A percentile compares a stretch with the other conserved stretches of the same genome.
phyloP scores from a whole-genome alignment of 2,888 invertebrate genomes.

The Parochlus steinenii region DNA sequence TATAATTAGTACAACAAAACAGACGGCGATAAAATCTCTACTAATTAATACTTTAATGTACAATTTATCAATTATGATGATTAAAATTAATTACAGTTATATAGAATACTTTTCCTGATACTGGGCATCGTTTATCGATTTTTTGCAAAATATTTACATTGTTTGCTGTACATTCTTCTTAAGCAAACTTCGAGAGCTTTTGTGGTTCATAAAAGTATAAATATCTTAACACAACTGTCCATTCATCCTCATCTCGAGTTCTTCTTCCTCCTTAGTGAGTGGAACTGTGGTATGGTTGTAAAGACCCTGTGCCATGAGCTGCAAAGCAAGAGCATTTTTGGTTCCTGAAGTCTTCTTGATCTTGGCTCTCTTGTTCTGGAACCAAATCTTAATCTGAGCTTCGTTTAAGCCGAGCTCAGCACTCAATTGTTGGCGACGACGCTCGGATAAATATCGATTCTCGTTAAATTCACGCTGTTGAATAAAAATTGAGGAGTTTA shows the following conservation, averaged over 20 bases:
- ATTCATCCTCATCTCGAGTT: conserved; percentile 39
- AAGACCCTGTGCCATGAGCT: conserved; percentile 85
- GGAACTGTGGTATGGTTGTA: conserved; percentile 78
- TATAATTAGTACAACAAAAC: too few species aligned
- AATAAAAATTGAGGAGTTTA: conserved; percentile 12
- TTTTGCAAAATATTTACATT: too few species aligned
- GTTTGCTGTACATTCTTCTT: too few species aligned
- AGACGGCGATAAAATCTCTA: too few species aligned
- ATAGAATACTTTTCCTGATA: too few species aligned
- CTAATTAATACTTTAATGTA: too few species aligned
- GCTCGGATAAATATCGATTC: conserved; percentile 85
- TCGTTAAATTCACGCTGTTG: conserved; percentile 73
- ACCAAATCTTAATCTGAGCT: conserved; percentile 96
- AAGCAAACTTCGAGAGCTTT: too few species aligned
- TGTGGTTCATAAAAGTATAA: too few species aligned
- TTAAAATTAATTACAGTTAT: too few species aligned
- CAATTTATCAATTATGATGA: too few species aligned
- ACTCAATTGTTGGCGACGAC: conserved; percentile 78
- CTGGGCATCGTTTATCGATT: too few species aligned
- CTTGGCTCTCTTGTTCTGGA: conserved; percentile 93
- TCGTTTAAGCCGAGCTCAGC: conserved; percentile 83
- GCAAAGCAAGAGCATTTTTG: conserved; percentile 70
- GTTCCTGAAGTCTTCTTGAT: conserved; percentile 83
- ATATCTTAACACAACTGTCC: conserved; percentile 5
- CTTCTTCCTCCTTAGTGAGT: conserved; percentile 55